A percentile compares a stretch with the other conserved stretches of the same genome.
Conservation (phyloP, 2,797 vertebrate genomes). For the Pteropus rufus region DNA sequence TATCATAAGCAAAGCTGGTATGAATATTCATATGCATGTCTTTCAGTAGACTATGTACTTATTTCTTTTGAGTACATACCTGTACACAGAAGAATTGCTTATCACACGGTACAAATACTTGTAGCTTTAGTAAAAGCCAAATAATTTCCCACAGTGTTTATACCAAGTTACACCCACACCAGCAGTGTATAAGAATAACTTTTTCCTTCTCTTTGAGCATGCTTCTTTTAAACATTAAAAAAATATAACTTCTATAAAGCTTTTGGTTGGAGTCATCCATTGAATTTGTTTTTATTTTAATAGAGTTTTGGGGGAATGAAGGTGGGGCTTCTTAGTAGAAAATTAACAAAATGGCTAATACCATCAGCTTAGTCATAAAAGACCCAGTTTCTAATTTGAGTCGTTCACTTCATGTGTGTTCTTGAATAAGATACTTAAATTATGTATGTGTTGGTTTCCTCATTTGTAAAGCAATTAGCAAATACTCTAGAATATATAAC, state of each 20-base stretch:
- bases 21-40: neutral
- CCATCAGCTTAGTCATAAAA: neutral
- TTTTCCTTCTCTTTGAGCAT: neutral
- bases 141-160: neutral
- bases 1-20: neutral
- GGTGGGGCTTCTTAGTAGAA: neutral
- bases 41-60: neutral
- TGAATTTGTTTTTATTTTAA: neutral
- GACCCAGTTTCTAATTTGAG: neutral
- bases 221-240: neutral
- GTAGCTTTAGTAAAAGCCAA: neutral
- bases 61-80: neutral
- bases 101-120: neutral
- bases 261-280: neutral
- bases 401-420: neutral
- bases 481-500: neutral
- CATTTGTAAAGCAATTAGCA: neutral
- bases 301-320: neutral
- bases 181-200: neutral
- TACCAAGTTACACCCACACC: neutral
- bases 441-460: neutral
- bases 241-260: neutral
- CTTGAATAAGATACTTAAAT: neutral
- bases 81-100: neutral
- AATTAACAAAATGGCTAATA: neutral